Percentiles rank a stretch among this genome's conserved stretches.
Conservation (phyloP, 2,888 invertebrate species). For the Ophion obscuratus region DNA sequence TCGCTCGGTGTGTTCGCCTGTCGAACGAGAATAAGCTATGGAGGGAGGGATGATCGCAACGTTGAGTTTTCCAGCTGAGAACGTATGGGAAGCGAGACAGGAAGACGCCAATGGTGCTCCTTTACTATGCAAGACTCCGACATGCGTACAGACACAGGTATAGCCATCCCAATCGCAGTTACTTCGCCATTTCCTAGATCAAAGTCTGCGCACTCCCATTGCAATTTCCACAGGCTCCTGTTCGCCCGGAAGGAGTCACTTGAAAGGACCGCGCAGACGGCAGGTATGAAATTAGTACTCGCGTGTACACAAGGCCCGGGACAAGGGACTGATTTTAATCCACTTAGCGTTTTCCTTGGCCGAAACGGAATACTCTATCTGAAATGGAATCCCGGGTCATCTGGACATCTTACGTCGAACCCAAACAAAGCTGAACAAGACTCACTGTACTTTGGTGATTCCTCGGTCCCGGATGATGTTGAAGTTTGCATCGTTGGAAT, state of each 20-base stretch:
- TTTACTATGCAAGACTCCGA: conserved; percentile 18
- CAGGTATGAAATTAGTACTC: conserved; percentile 32
- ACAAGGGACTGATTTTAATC: conserved; percentile 63
- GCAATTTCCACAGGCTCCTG: conserved; percentile 44
- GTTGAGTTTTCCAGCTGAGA: conserved; percentile 36
- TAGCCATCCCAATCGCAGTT: conserved; percentile 8
- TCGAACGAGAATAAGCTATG: conserved; percentile 20
- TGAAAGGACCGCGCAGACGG: background rate
- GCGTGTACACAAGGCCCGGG: conserved; percentile 11
- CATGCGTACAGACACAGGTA: background rate
- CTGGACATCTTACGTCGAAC: background rate
- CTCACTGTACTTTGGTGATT: background rate
- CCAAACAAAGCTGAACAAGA: background rate
- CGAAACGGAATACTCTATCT: conserved; percentile 52
- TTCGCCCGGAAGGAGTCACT: conserved; percentile 19
- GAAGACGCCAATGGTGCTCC: conserved; percentile 42
- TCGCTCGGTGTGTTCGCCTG: background rate
- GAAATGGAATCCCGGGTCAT: conserved; percentile 34
- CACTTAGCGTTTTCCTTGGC: conserved; percentile 54
- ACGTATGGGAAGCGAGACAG: conserved; percentile 44
- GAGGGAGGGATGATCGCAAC: conserved; percentile 27
- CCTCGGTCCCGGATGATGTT: no score
- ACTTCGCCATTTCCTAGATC: conserved; percentile 56
- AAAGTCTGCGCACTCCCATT: conserved; percentile 42
- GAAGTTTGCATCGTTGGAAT: no score